Evolutionary conservation across 2,797 vertebrate species (phyloP).

Genomic region (Rhyacichthys aspro): DNA sequence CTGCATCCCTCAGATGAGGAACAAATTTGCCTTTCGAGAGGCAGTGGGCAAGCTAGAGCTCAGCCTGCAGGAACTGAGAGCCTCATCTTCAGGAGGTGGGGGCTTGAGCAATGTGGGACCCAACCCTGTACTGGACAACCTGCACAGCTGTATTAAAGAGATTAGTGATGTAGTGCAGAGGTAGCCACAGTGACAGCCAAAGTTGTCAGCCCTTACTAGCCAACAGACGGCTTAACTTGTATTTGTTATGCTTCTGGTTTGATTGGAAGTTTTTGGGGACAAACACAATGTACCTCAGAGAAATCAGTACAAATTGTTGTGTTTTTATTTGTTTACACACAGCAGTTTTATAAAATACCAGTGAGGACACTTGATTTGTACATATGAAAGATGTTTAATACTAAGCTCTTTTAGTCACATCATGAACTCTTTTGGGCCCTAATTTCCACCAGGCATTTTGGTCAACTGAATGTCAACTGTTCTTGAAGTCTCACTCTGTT

Average conservation of each 20-base stretch:
- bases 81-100: slow-evolving; percentile 86
- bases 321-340: slow-evolving; percentile 90
- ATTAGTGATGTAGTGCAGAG: slow-evolving; percentile 99
- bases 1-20: slow-evolving; percentile 96
- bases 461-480: slow-evolving; percentile 63
- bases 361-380: slow-evolving; percentile 77
- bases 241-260: slow-evolving; percentile 45
- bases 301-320: slow-evolving; percentile 80
- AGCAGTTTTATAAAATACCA: slow-evolving; percentile 80
- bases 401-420: slow-evolving; percentile 62
- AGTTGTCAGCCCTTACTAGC: slow-evolving; percentile 31
- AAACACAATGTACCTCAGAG: slow-evolving; percentile 89
- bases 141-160: slow-evolving; percentile 96
- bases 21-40: slow-evolving; percentile 98
- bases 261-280: slow-evolving; percentile 56
- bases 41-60: slow-evolving; percentile 97
- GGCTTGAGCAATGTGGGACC: slow-evolving; percentile 76
- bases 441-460: slow-evolving; percentile 52
- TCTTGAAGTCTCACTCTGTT: slow-evolving; percentile 42
- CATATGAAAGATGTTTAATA: slow-evolving; percentile 70
- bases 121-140: slow-evolving; percentile 92
- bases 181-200: slow-evolving; percentile 85
- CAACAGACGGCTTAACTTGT: slow-evolving; percentile 32
- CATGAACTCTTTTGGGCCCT: slow-evolving; percentile 41
- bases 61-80: slow-evolving; percentile 96